Evolutionary conservation across 2,113 vertebrate species (phyloP).

Genomic region (Oriolus oriolus): DNA sequence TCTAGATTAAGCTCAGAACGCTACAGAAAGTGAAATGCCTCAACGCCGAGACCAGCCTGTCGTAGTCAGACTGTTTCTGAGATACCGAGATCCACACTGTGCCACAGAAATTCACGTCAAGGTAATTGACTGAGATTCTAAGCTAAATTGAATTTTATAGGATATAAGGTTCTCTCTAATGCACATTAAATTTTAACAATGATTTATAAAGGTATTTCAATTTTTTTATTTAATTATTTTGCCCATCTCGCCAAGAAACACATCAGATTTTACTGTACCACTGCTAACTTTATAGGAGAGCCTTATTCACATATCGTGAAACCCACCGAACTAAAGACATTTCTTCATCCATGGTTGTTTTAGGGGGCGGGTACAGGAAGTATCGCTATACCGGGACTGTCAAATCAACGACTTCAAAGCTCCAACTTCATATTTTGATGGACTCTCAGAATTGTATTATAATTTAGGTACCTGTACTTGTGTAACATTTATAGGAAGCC

Average conservation of each 20-base stretch:
- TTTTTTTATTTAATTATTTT: not conserved
- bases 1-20: not conserved
- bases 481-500: not conserved
- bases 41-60: not conserved
- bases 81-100: not conserved
- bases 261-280: conserved; percentile 4
- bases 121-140: conserved; percentile 1
- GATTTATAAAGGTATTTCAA: not conserved
- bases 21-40: not conserved
- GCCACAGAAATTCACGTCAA: not conserved
- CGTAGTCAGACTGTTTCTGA: not conserved
- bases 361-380: conserved; percentile 48
- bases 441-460: not conserved
- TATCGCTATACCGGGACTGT: not conserved
- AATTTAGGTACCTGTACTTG: not conserved
- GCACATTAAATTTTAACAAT: not conserved
- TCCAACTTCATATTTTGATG: not conserved
- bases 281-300: conserved; percentile 25
- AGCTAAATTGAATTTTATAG: conserved; percentile 34
- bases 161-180: not conserved
- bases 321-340: not conserved
- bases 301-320: not conserved
- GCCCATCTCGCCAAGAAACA: not conserved
- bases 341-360: conserved; percentile 13
- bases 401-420: conserved; percentile 36